Base-by-base conservation (phyloP, 1,140 invertebrate species). In the Mycetomoellerius zeteki region DNA sequence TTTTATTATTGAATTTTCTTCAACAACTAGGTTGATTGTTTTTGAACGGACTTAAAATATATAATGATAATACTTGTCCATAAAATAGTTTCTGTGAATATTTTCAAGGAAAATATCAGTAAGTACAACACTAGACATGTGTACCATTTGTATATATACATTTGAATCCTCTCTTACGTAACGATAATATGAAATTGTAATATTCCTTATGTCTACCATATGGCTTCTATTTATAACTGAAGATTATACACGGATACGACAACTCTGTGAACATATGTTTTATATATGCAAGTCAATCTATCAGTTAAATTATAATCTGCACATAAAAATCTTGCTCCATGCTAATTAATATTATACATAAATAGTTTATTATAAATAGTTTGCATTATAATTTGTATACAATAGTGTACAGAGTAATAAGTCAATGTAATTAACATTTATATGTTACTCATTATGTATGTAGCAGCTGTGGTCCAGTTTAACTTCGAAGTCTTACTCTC, bases 161-260 rank as follows among this genome's bases (percentile, higher is more conserved):
- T 82, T 82, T 27, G 3, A 56, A 60, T 73, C 47, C 21, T 56
- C n/a, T 52, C 21, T 82, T 82, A 82, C 43, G 67, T 37, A 82
- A 73, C 12, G 52, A 47, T 54, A 30, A 72, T 81, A 58, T 82
- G 52, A 73, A 82, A 72, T 72, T 60, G 37, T 72, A 24, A 19
- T 19, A 82, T 82, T 58, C 16, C 52, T 82, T 73, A 58, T 73
- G 80, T 47, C 80, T 60, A 47, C 67, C 80, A 73, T 6, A 72
- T 82, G 80, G 72, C 37, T 73, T 82, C 67, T 82, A 82, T 72
- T 82, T 82, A 82, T 82, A 82, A 73, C 37, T 14, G 6, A 72
- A 82, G 52, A 82, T 82, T 82, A 58, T 69, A 27, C 43, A 21
- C 3, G 37, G 10, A n/a, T 60, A 27, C 30, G 24, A 37, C 47